Percentiles rank a stretch among this genome's conserved stretches.
Evolutionary conservation across 2,888 invertebrate species (phyloP).

Genomic region (Endomychus coccineus): DNA sequence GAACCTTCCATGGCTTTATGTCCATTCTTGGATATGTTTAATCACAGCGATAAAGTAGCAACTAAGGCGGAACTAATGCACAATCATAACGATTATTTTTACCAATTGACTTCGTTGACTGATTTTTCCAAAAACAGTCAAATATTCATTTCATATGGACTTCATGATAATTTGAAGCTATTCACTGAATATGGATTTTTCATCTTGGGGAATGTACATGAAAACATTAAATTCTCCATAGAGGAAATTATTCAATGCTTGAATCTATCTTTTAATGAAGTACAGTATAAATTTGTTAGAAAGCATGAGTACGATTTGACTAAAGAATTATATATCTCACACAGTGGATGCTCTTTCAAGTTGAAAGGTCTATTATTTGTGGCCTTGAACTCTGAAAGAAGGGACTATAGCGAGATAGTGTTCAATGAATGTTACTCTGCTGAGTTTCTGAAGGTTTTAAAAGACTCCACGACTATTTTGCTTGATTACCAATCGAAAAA

Average conservation of each 20-base stretch:
- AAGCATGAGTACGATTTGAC: constrained; percentile 49
- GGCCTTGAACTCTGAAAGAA: too few relatives aligned
- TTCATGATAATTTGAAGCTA: constrained; percentile 72
- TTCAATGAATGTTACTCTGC: too few relatives aligned
- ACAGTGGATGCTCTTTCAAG: constrained; percentile 60
- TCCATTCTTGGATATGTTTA: constrained; percentile 85
- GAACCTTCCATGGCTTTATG: constrained; percentile 67
- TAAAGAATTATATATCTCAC: constrained; percentile 57
- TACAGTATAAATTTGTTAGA: constrained; percentile 54
- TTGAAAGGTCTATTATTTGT: constrained; percentile 43
- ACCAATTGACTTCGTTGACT: constrained; percentile 49
- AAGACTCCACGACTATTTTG: too few relatives aligned
- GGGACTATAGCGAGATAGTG: too few relatives aligned
- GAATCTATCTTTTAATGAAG: constrained; percentile 26
- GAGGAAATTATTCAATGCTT: constrained; percentile 23
- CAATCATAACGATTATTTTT: constrained; percentile 36
- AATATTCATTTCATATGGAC: constrained; percentile 84
- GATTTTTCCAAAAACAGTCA: constrained; percentile 58
- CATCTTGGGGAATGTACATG: constrained; percentile 28
- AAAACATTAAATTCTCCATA: constrained; percentile 23
- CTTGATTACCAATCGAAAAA: too few relatives aligned
- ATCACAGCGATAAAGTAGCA: constrained; percentile 62
- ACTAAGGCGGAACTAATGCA: constrained; percentile 44
- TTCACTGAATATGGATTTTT: constrained; percentile 84
- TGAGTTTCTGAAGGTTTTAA: too few relatives aligned